Evolutionary conservation across 1,140 invertebrate genomes (phyloP).

Genomic region (Phymorhynchus buccinoides): DNA sequence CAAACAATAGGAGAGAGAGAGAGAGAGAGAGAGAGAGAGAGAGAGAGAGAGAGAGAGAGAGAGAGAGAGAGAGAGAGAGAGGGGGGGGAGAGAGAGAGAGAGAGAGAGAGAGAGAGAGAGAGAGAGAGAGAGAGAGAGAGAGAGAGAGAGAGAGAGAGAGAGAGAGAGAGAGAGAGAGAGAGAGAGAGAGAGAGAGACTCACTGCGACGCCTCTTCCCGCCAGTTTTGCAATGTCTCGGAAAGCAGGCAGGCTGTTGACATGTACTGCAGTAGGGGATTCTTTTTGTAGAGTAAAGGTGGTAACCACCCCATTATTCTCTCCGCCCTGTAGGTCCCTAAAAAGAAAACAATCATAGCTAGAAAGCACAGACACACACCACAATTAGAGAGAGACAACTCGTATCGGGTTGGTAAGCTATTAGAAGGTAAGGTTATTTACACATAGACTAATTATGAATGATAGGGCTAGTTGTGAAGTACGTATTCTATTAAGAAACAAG

Average conservation of each 20-base stretch:
- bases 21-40: slow-evolving; percentile 17
- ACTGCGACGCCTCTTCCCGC: neutral
- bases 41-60: slow-evolving; percentile 11
- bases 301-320: neutral
- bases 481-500: too few species aligned
- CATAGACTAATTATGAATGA: too few species aligned
- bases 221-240: neutral
- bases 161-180: neutral
- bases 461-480: too few species aligned
- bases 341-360: neutral
- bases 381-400: too few species aligned
- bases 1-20: neutral
- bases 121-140: neutral
- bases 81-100: too few species aligned
- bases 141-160: neutral
- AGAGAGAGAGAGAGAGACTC: neutral
- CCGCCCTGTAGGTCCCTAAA: neutral
- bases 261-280: neutral
- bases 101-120: neutral
- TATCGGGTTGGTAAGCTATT: too few species aligned
- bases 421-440: too few species aligned
- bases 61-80: slow-evolving; percentile 17
- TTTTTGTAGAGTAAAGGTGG: neutral
- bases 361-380: too few species aligned
- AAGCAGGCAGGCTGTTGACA: neutral